Evolutionary conservation across 2,113 vertebrate genomes (phyloP).

Genomic region (Eubucco bourcierii): DNA sequence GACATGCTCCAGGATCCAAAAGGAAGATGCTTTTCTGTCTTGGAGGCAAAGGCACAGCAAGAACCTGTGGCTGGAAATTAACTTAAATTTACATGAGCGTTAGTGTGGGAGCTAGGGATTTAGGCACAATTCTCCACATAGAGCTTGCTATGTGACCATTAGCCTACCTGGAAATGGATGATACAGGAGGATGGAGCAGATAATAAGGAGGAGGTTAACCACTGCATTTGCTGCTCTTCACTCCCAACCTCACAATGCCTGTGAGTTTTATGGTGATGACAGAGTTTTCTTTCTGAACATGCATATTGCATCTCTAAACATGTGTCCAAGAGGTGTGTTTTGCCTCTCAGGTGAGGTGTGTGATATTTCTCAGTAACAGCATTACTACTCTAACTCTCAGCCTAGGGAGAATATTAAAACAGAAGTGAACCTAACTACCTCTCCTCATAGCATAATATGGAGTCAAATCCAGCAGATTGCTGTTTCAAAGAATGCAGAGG

Average conservation of each 20-base stretch:
- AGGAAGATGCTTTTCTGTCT: not conserved
- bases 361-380: not conserved
- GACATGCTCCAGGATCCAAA: too few species aligned
- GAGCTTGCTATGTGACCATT: not conserved
- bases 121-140: not conserved
- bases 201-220: not conserved
- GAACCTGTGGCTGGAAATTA: not conserved
- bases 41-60: not conserved
- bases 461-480: not conserved
- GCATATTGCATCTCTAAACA: not conserved
- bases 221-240: not conserved
- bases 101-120: not conserved
- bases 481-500: not conserved
- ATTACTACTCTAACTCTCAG: not conserved
- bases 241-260: not conserved
- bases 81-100: not conserved
- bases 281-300: not conserved
- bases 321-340: rapidly evolving
- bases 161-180: not conserved
- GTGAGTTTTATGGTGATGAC: not conserved
- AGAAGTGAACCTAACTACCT: not conserved
- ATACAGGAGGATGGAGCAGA: not conserved
- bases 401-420: not conserved
- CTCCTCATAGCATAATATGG: not conserved
- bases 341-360: not conserved